A percentile compares a stretch with the other conserved stretches of the same genome.
These are phyloP conservation scores for Tromatobia lineatoria DNA, from an alignment of 2,888 invertebrate genomes.

Conservation along the genomic window DNA sequence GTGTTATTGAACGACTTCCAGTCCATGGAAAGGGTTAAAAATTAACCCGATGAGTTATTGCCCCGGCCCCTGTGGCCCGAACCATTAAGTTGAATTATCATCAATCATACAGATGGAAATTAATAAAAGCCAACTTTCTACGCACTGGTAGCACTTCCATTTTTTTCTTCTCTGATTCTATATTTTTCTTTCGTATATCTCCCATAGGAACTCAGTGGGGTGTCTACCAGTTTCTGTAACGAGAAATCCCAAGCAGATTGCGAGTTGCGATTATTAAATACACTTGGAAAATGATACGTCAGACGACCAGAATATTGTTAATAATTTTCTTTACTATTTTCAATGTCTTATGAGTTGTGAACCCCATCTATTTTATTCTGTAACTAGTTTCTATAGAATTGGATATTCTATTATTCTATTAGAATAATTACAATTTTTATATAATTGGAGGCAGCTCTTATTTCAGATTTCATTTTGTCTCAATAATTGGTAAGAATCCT, in stretches of 20 bases:
- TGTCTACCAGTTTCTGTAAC: constrained; percentile 13
- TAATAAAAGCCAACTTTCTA: constrained; percentile 74
- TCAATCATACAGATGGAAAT: constrained; percentile 75
- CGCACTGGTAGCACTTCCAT: constrained; percentile 1
- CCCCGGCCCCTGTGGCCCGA: constrained; percentile 71
- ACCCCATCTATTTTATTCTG: no score
- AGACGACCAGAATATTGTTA: constrained; percentile 27
- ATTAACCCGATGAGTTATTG: constrained; percentile 73
- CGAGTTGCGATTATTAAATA: constrained; percentile 16
- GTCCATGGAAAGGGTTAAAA: constrained; percentile 63
- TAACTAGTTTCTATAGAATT: no score
- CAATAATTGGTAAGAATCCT: no score
- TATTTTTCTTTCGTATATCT: constrained; percentile 22
- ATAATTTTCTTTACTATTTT: constrained; percentile 38
- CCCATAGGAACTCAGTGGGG: constrained; percentile 6
- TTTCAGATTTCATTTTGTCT: no score
- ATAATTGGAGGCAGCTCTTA: no score
- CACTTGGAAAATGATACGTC: background rate
- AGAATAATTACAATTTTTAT: no score
- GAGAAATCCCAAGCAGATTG: constrained; percentile 31
- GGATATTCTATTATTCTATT: no score
- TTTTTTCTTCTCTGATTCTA: background rate
- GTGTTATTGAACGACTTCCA: constrained; percentile 53
- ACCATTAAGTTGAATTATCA: constrained; percentile 77
- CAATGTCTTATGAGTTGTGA: constrained; percentile 9